Percentiles rank a stretch among this genome's conserved stretches.
These are phyloP conservation scores for Cheirogaleus major DNA, from an alignment of 2,797 vertebrate species.

Conservation along the genomic window DNA sequence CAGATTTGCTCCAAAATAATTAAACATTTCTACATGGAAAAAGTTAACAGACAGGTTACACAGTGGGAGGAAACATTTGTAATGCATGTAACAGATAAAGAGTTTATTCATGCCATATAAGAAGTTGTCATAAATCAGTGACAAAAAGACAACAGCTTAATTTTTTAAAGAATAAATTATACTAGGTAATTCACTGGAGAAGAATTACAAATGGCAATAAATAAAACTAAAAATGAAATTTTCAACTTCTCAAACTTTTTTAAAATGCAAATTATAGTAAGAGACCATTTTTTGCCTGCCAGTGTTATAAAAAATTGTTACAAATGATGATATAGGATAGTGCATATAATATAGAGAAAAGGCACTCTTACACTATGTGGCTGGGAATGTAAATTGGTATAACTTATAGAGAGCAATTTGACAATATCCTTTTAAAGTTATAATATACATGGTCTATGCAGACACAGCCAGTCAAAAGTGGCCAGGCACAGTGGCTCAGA, in stretches of 20 bases:
- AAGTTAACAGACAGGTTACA: slow-evolving; percentile 33
- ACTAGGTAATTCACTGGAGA: background rate
- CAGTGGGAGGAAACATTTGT: slow-evolving; percentile 5
- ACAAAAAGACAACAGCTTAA: background rate
- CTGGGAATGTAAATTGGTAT: background rate
- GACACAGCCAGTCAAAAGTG: no score
- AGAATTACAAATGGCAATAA: background rate
- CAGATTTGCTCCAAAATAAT: background rate
- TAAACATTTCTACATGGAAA: slow-evolving; percentile 45
- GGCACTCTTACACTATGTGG: background rate
- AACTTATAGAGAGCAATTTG: background rate
- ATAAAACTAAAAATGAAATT: slow-evolving; percentile 6
- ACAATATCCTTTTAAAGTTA: background rate
- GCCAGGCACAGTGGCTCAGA: background rate
- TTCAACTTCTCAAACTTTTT: background rate
- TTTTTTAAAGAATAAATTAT: background rate
- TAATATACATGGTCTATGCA: background rate
- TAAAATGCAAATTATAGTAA: background rate
- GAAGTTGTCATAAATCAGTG: background rate
- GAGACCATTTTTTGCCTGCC: background rate
- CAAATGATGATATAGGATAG: background rate
- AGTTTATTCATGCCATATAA: background rate
- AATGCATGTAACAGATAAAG: background rate
- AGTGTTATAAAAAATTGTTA: background rate
- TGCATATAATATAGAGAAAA: background rate